phyloP scores from a whole-genome alignment of 92 coral and sea anemone species.

The Phymanthus crucifer region DNA sequence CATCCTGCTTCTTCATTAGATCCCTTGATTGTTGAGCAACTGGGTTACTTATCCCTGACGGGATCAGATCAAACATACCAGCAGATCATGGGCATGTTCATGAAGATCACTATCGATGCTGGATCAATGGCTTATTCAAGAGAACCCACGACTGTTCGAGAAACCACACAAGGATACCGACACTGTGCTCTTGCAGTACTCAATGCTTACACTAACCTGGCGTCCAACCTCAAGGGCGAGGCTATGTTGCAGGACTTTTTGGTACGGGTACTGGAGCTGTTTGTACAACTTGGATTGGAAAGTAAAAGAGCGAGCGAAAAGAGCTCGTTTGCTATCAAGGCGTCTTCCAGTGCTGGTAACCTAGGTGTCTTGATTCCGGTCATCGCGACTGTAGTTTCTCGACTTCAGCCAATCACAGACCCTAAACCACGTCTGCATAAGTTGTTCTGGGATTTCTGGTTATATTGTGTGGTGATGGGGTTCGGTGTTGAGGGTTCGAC shows the following conservation, averaged over 20 bases:
- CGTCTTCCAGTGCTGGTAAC: constrained; percentile 99
- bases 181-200: constrained; percentile 96
- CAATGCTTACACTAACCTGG: constrained; percentile 84
- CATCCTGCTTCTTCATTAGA: constrained; percentile 95
- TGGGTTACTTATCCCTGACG: constrained; percentile 72
- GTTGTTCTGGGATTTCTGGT: constrained; percentile 95
- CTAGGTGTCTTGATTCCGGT: constrained; percentile 96
- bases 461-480: constrained; percentile 97
- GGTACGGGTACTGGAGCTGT: constrained; percentile 86
- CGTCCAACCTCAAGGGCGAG: constrained; percentile 80
- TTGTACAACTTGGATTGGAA: constrained; percentile 98
- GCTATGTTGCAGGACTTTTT: constrained; percentile 83
- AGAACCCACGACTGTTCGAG: constrained; percentile 79
- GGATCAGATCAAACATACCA: constrained; percentile 97
- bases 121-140: constrained; percentile 95
- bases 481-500: constrained; percentile 91
- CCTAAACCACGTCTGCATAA: constrained; percentile 93
- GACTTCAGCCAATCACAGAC: constrained; percentile 90
- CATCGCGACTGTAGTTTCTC: constrained; percentile 74
- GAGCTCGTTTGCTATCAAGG: constrained; percentile 80
- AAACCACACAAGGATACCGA: constrained; percentile 91
- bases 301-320: constrained; percentile 93
- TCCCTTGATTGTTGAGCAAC: constrained; percentile 90
- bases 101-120: constrained; percentile 91
- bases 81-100: constrained; percentile 95